Evolutionary conservation across 23 tunicate species (phyloP).

Genomic region (Styela plicata): DNA sequence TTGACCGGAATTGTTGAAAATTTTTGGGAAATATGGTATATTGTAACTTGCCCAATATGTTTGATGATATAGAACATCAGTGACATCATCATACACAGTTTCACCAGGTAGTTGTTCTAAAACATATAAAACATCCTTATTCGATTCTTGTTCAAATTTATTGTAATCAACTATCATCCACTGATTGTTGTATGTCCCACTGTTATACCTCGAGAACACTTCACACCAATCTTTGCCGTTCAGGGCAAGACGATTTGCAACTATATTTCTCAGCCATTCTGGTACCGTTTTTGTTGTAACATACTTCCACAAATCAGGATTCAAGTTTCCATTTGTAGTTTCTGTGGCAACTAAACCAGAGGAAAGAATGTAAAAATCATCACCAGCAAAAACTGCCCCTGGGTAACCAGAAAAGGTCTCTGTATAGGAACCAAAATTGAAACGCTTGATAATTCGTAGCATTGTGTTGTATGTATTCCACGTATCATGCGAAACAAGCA

Average conservation of each 20-base stretch:
- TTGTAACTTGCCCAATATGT: slow-evolving; percentile 62
- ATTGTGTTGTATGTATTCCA: slow-evolving; percentile 36
- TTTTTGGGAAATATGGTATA: slow-evolving; percentile 43
- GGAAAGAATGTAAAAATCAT: slow-evolving; percentile 59
- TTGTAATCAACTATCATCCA: slow-evolving; percentile 72
- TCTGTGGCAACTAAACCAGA: slow-evolving; percentile 61
- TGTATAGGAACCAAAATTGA: slow-evolving; percentile 25
- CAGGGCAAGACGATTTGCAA: slow-evolving; percentile 41
- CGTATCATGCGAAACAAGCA: slow-evolving; percentile 44
- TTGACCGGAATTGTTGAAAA: slow-evolving; percentile 27
- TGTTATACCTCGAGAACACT: slow-evolving; percentile 34
- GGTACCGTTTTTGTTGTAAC: slow-evolving; percentile 26
- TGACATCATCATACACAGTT: slow-evolving; percentile 27
- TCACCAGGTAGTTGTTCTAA: slow-evolving; percentile 62
- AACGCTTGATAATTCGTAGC: slow-evolving; percentile 46
- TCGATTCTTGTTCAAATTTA: slow-evolving; percentile 25
- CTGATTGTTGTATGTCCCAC: slow-evolving; percentile 72
- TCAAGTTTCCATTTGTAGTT: slow-evolving; percentile 59
- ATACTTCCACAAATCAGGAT: slow-evolving; percentile 38
- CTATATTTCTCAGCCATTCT: slow-evolving; percentile 52
- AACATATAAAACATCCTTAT: slow-evolving; percentile 20
- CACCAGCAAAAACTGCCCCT: slow-evolving; percentile 40
- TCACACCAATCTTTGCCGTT: slow-evolving; percentile 43
- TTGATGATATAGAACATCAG: slow-evolving; percentile 11
- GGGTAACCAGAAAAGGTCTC: slow-evolving; percentile 39